Conservation (phyloP, 2,113 vertebrate genomes). For the Oreochromis niloticus region DNA sequence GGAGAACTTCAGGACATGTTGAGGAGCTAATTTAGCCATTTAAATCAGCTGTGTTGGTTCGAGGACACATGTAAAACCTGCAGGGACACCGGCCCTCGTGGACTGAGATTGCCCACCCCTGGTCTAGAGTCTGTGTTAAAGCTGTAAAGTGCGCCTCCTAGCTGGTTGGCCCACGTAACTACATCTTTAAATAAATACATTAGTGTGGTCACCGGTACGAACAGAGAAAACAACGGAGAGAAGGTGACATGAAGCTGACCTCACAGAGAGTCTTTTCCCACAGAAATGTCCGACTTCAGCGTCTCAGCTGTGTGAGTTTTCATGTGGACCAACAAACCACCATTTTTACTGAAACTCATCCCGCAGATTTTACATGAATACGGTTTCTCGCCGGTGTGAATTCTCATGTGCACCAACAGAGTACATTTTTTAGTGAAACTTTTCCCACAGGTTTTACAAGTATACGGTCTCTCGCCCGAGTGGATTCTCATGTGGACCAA, state of each 20-base stretch:
- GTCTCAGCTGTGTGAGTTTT: background rate
- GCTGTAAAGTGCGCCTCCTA: background rate
- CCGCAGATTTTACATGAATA: background rate
- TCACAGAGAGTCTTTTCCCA: background rate
- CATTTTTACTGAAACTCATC: background rate
- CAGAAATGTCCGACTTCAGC: background rate
- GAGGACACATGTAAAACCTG: too few species aligned
- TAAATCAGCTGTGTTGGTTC: too few species aligned
- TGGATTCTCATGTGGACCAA: background rate
- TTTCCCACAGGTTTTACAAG: background rate
- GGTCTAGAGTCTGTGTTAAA: background rate
- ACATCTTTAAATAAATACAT: background rate
- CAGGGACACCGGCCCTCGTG: too few species aligned
- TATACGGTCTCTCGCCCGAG: background rate
- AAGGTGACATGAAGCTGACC: background rate
- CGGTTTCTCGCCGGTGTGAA: background rate
- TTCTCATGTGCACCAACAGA: fast-evolving
- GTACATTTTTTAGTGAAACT: background rate
- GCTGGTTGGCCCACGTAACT: background rate
- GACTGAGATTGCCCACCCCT: too few species aligned
- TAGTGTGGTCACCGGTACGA: background rate
- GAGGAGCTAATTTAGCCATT: too few species aligned
- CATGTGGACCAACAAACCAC: background rate
- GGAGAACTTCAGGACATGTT: too few species aligned
- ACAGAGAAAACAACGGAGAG: background rate